Conservation (phyloP, 1,140 invertebrate genomes). For the Caligus rogercresseyi region DNA sequence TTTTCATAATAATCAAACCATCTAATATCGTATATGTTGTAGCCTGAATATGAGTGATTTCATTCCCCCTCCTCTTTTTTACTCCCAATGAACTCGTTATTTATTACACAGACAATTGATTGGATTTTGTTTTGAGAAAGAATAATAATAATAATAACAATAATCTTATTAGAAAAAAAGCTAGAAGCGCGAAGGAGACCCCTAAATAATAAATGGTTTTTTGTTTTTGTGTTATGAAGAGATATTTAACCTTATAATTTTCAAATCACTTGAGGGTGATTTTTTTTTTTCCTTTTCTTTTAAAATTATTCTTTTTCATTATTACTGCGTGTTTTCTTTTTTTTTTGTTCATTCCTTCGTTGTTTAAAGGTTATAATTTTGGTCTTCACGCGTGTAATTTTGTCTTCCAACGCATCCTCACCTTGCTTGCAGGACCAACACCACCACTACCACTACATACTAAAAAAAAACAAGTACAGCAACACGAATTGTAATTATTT, state of each 20-base stretch:
- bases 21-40: too few relatives aligned
- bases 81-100: background rate
- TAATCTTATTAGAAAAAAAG: background rate
- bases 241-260: background rate
- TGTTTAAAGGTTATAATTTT: background rate
- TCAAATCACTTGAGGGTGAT: background rate
- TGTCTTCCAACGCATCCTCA: too few relatives aligned
- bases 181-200: background rate
- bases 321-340: background rate
- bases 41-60: too few relatives aligned
- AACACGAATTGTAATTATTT: too few relatives aligned
- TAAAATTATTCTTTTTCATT: background rate
- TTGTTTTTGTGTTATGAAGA: background rate
- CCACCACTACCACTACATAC: too few relatives aligned
- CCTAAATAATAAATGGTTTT: background rate
- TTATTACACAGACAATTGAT: background rate
- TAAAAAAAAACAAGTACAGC: too few relatives aligned
- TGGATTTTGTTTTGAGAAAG: background rate
- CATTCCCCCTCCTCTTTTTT: too few relatives aligned
- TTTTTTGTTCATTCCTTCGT: background rate
- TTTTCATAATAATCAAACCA: too few relatives aligned
- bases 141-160: background rate
- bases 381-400: background rate
- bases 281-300: background rate
- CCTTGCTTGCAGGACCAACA: too few relatives aligned